Base-by-base conservation (phyloP, 2,113 vertebrate species). In the Myodes glareolus region DNA sequence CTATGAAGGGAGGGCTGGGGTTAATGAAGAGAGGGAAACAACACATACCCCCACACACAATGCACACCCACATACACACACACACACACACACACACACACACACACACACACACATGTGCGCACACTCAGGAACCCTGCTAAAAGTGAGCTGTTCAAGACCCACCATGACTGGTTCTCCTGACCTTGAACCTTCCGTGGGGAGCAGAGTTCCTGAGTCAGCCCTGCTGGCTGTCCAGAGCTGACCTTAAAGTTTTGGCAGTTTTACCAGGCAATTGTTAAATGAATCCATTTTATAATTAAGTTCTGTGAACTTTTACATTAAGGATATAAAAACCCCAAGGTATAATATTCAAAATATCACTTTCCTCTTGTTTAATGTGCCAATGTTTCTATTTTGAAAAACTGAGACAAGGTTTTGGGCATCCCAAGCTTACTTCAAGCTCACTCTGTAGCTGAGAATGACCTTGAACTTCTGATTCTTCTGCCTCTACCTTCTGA, bases 161-260 rank as follows among this genome's bases (percentile, higher is more conserved):
- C 33, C 61, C 27, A 14, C 29, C 36, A 1, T 7, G 65, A 0
- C 61, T 1, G 45, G 3, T 25, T 13, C 25, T 25, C 68, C 67
- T n/a, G 10, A 31, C 11, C 33, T 12, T 0, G 0, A 9, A 29
- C 2, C 10, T 68, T 39, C 19, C 4, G 39, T 42, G 2, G 3
- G 63, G 36, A 10, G 25, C 6, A 21, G 12, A 42, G 39, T 9
- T 25, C 45, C 23, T 13, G 73, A 17, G 55, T 42, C 12, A 4
- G 17, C 19, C 31, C 9, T 1, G 6, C 33, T 27, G 45, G 31
- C 67, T 88, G 50, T 36, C 1, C 1, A 47, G 45, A 86, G n/a
- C 67, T 16, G 45, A 36, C 21, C 8, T 42, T 5, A 19, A 1
- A 11, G 31, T 72, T 84, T 68, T 8, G 65, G 39, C 55, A 80